Conservation (phyloP, 2,888 invertebrate genomes). For the Enchytraeus crypticus region DNA sequence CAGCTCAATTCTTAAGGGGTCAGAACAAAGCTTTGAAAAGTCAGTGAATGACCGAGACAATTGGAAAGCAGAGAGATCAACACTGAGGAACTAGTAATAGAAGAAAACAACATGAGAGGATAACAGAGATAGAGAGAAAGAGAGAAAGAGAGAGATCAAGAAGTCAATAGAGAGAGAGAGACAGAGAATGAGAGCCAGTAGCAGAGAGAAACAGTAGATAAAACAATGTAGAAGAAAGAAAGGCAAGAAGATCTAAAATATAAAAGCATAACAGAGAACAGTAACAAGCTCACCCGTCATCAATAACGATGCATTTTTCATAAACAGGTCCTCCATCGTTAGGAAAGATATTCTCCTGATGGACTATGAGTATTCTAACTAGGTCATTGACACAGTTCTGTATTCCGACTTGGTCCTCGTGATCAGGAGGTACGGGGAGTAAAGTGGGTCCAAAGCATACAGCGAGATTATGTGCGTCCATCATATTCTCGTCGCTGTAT, state of each 20-base stretch:
- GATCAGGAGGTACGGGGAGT: conserved; percentile 87
- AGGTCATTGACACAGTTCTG: conserved; percentile 88
- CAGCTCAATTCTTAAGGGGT: too few species aligned
- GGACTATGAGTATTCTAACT: conserved; percentile 84
- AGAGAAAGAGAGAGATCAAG: too few species aligned
- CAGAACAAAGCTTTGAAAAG: too few species aligned
- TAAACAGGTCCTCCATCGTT: conserved; percentile 42
- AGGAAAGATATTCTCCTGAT: conserved; percentile 68
- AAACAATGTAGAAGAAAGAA: neutral
- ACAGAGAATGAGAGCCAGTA: too few species aligned
- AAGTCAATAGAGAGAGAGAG: too few species aligned
- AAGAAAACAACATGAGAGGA: too few species aligned
- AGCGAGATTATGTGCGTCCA: conserved; percentile 96
- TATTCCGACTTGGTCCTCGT: conserved; percentile 79
- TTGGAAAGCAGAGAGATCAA: too few species aligned
- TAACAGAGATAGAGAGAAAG: too few species aligned
- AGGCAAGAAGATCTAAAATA: neutral
- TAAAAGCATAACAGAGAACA: neutral
- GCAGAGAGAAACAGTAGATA: neutral
- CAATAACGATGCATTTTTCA: conserved; percentile 55
- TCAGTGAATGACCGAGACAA: too few species aligned
- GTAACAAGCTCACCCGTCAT: conserved; percentile 55
- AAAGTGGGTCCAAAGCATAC: conserved; percentile 95
- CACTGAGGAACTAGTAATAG: too few species aligned
- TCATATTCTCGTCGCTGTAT: conserved; percentile 90